These are phyloP conservation scores for Zaprionus obscuricornis DNA, from an alignment of 2,888 invertebrate species.

Conservation along the genomic window DNA sequence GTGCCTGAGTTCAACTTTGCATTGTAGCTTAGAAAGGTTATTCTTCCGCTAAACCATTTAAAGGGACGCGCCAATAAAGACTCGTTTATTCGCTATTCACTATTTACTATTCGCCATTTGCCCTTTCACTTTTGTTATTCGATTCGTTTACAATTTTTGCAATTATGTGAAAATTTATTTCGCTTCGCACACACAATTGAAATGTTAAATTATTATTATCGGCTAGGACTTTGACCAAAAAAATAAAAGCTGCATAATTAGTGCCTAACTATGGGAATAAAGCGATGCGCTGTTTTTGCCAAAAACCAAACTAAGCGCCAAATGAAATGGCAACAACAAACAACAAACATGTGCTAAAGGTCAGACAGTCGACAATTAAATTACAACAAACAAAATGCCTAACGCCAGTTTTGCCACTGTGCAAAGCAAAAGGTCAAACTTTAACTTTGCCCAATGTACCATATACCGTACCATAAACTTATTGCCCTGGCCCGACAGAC, in stretches of 20 bases:
- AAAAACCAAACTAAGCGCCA: slow-evolving; percentile 12
- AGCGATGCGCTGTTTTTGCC: too few relatives aligned
- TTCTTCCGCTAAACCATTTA: slow-evolving; percentile 78
- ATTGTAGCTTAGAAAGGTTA: slow-evolving; percentile 71
- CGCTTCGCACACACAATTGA: slow-evolving; percentile 63
- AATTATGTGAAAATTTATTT: slow-evolving; percentile 70
- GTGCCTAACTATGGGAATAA: slow-evolving; percentile 32
- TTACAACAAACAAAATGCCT: slow-evolving; percentile 59
- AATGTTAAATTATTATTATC: slow-evolving; percentile 71
- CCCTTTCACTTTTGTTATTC: slow-evolving; percentile 71
- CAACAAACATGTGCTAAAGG: slow-evolving; percentile 55
- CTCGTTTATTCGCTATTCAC: slow-evolving; percentile 7
- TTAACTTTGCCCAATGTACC: slow-evolving; percentile 13
- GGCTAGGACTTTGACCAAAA: slow-evolving; percentile 46
- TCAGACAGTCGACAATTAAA: slow-evolving; percentile 72
- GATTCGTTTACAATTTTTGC: slow-evolving; percentile 31
- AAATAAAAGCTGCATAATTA: slow-evolving; percentile 55
- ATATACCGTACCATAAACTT: slow-evolving; percentile 21
- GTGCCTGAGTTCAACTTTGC: slow-evolving; percentile 56
- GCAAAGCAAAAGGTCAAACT: slow-evolving; percentile 48
- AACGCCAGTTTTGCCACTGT: slow-evolving; percentile 35
- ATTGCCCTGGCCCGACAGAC: slow-evolving; percentile 5
- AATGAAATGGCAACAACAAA: slow-evolving; percentile 56
- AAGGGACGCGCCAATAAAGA: slow-evolving; percentile 51
- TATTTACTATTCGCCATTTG: slow-evolving; percentile 37